Conservation (phyloP, 2,113 vertebrate genomes). For the Atherinomorus stipes region DNA sequence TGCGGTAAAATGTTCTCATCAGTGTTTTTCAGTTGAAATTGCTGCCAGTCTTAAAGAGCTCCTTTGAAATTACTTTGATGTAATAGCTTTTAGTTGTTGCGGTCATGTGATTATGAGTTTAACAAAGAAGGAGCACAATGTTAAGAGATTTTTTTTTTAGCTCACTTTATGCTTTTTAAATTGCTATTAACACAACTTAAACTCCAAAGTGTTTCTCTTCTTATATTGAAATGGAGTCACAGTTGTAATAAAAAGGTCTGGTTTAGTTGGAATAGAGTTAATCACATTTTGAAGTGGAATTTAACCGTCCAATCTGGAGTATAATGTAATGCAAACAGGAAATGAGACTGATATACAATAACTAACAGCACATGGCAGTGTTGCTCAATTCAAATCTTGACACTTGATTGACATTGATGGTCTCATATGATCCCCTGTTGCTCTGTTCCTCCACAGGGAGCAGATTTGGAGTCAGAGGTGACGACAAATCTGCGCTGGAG, state of each 20-base stretch:
- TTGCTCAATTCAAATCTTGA: slow-evolving; percentile 16
- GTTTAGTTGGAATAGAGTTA: slow-evolving; percentile 21
- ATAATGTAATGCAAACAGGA: slow-evolving; percentile 31
- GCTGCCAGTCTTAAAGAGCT: not conserved
- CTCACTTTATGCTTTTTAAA: slow-evolving; percentile 35
- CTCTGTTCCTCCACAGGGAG: slow-evolving; percentile 59
- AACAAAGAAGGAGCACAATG: slow-evolving; percentile 1
- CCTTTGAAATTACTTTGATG: slow-evolving; percentile 22
- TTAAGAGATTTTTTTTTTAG: slow-evolving; percentile 23
- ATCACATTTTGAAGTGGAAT: slow-evolving; percentile 34
- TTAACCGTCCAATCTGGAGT: slow-evolving; percentile 22
- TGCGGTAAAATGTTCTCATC: slow-evolving; percentile 6
- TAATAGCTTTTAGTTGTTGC: not conserved
- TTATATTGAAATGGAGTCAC: slow-evolving; percentile 7
- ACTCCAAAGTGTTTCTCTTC: not conserved
- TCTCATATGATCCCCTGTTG: slow-evolving; percentile 34
- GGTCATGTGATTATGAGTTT: slow-evolving; percentile 8
- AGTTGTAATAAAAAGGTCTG: slow-evolving; percentile 9
- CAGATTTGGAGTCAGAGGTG: slow-evolving; percentile 45
- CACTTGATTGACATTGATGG: slow-evolving; percentile 55
- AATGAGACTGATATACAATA: not conserved
- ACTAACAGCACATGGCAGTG: not conserved
- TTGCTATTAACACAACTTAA: not conserved
- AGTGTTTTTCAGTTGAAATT: not conserved
- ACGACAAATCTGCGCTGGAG: slow-evolving; percentile 43